phyloP scores from a whole-genome alignment of 1,140 invertebrate species.

The Chymomyza costata region DNA sequence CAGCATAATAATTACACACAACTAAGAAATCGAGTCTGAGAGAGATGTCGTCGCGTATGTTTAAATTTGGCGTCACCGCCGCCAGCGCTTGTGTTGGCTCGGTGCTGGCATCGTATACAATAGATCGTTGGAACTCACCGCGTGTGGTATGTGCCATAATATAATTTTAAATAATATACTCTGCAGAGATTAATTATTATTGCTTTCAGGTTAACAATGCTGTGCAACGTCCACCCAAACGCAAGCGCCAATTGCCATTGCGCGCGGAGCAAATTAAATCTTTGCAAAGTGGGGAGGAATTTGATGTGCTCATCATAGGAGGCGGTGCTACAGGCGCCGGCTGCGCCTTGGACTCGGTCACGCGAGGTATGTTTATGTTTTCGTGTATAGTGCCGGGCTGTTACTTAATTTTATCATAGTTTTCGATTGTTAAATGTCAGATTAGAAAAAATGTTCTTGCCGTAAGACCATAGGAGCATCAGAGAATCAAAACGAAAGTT shows the following conservation, averaged over 20 bases:
- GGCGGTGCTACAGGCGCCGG: conserved; percentile 96
- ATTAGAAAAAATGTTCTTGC: no score
- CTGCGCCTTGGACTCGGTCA: conserved; percentile 93
- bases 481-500: no score
- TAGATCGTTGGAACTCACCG: conserved; percentile 61
- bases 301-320: conserved; percentile 96
- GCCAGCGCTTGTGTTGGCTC: conserved; percentile 63
- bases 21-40: conserved; percentile 12
- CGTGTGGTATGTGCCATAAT: conserved; percentile 44
- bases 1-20: conserved; percentile 2
- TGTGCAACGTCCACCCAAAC: conserved; percentile 77
- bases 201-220: conserved; percentile 68
- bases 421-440: no score
- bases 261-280: conserved; percentile 88
- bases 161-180: no score
- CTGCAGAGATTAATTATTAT: background rate
- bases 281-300: conserved; percentile 85
- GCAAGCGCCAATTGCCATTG: conserved; percentile 85
- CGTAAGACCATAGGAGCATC: no score
- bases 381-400: no score
- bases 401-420: no score
- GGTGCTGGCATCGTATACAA: conserved; percentile 56
- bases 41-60: conserved; percentile 69
- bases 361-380: conserved; percentile 79
- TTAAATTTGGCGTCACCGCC: conserved; percentile 68